phyloP scores from a whole-genome alignment of 2,888 invertebrate species.

The Plagiodera versicolora region DNA sequence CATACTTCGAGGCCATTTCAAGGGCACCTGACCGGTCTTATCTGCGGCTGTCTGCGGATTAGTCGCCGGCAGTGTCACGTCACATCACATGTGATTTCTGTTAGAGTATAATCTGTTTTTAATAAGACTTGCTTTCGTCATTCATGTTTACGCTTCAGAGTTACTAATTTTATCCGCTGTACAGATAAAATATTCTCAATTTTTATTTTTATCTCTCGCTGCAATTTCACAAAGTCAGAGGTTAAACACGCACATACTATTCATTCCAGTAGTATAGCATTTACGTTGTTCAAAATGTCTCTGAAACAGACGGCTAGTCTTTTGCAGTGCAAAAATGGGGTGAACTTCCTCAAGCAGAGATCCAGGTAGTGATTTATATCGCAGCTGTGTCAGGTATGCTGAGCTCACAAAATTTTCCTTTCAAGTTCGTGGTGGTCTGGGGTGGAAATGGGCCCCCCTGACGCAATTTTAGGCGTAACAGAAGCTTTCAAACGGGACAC shows the following conservation, averaged over 20 bases:
- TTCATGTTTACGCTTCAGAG: not conserved
- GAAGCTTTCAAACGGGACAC: slow-evolving; percentile 93
- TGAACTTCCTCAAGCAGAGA: slow-evolving; percentile 35
- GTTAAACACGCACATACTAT: too few species aligned
- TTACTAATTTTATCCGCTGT: not conserved
- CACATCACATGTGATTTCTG: too few species aligned
- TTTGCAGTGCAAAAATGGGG: slow-evolving; percentile 38
- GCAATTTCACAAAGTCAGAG: not conserved
- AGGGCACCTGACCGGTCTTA: too few species aligned
- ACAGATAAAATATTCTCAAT: not conserved
- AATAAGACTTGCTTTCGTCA: not conserved
- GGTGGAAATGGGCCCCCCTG: slow-evolving; percentile 96
- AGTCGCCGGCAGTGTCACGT: too few species aligned
- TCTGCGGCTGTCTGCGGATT: too few species aligned
- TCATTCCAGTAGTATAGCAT: too few species aligned
- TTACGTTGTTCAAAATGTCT: too few species aligned
- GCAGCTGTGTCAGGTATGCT: not conserved
- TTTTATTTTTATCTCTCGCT: not conserved
- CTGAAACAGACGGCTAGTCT: slow-evolving; percentile 36
- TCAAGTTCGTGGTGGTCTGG: slow-evolving; percentile 82
- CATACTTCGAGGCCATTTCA: too few species aligned
- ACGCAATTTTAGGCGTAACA: slow-evolving; percentile 95
- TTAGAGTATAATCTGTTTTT: too few species aligned
- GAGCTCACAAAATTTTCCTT: slow-evolving; percentile 22
- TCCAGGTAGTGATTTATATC: slow-evolving; percentile 36